phyloP scores from a whole-genome alignment of 2,113 vertebrate genomes.

The Malurus melanocephalus region DNA sequence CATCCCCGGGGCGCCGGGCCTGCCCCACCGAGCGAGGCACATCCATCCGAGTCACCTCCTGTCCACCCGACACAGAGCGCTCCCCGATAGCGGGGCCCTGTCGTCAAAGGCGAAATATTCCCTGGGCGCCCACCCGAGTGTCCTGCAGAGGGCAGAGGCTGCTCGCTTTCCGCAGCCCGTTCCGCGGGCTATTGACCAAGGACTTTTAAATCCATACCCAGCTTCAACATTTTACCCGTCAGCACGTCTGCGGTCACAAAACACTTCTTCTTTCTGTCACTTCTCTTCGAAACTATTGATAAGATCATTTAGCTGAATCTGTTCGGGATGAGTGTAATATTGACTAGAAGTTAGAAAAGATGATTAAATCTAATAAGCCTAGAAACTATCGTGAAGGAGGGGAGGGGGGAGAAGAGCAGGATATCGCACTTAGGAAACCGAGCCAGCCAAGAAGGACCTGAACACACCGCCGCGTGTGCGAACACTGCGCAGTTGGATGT shows the following conservation, averaged over 20 bases:
- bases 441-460: slow-evolving; percentile 1
- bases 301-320: slow-evolving; percentile 80
- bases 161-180: slow-evolving; percentile 60
- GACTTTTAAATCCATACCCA: slow-evolving; percentile 71
- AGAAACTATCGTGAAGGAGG: slow-evolving; percentile 45
- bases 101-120: slow-evolving; percentile 14
- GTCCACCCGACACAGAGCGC: neutral
- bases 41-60: neutral
- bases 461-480: neutral
- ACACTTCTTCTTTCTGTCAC: slow-evolving; percentile 84
- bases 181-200: slow-evolving; percentile 73
- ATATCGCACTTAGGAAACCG: neutral
- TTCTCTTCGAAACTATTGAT: slow-evolving; percentile 75
- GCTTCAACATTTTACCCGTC: slow-evolving; percentile 77
- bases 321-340: slow-evolving; percentile 73
- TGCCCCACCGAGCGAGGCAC: neutral
- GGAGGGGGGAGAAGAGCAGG: neutral
- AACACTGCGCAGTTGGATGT: neutral
- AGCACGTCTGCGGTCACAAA: slow-evolving; percentile 78
- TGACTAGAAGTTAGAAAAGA: slow-evolving; percentile 76
- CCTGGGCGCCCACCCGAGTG: slow-evolving; percentile 61
- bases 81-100: neutral
- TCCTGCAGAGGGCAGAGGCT: slow-evolving; percentile 83
- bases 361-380: slow-evolving; percentile 74
- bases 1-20: neutral